These are phyloP conservation scores for Hylomyscus alleni DNA, from an alignment of 2,797 vertebrate genomes.

Conservation along the genomic window DNA sequence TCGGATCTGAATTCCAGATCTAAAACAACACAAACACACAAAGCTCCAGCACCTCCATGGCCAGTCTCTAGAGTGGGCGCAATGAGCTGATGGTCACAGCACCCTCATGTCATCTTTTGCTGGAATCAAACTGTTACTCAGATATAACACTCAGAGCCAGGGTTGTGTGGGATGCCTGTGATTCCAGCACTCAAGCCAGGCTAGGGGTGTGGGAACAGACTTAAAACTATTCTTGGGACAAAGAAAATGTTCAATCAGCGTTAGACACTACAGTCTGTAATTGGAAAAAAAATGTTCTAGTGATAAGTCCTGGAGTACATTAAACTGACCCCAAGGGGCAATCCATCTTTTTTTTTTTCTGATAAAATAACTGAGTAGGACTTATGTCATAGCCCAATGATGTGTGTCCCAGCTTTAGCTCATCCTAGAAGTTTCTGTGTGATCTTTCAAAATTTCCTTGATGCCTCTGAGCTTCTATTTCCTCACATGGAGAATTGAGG, in stretches of 20 bases:
- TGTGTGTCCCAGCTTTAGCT: not conserved
- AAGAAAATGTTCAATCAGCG: not conserved
- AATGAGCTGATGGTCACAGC: not conserved
- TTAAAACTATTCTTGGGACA: not conserved
- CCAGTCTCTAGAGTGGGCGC: not conserved
- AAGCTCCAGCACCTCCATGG: not conserved
- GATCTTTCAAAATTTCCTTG: slow-evolving; percentile 5
- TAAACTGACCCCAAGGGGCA: not conserved
- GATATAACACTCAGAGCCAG: not conserved
- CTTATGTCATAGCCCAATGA: not conserved
- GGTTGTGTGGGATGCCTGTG: not conserved
- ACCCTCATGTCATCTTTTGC: not conserved
- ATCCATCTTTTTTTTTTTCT: not conserved
- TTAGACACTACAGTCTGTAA: not conserved
- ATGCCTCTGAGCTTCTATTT: not conserved
- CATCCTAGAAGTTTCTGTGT: not conserved
- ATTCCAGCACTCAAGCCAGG: not conserved
- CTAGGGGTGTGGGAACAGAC: not conserved
- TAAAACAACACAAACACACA: not conserved
- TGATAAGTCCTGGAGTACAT: not conserved
- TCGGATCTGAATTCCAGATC: not conserved
- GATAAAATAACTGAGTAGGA: slow-evolving; percentile 3
- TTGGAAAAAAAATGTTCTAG: not conserved
- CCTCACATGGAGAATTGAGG: not conserved
- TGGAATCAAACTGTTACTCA: slow-evolving; percentile 8